Evolutionary conservation across 2,888 invertebrate species (phyloP).

Genomic region (Conchocele bisecta): DNA sequence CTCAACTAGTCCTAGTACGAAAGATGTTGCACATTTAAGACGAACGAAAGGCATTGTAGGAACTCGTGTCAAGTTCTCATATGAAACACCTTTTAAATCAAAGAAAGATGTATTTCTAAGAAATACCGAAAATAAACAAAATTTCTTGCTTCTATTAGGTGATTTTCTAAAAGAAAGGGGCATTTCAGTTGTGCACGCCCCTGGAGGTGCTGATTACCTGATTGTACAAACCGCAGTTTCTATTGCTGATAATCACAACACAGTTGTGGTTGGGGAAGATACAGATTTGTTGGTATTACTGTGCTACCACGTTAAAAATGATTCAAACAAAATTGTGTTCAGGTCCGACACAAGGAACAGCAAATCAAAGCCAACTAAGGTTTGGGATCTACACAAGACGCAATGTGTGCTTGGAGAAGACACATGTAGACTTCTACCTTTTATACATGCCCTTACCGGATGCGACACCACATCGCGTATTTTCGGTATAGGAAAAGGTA

Average conservation of each 20-base stretch:
- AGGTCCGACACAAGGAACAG: not conserved
- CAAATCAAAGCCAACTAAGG: too few species aligned
- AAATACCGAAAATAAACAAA: constrained; percentile 60
- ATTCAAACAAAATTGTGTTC: not conserved
- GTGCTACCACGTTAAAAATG: constrained; percentile 2
- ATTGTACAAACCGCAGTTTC: constrained; percentile 26
- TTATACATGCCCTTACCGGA: constrained; percentile 55
- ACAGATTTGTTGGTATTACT: constrained; percentile 35
- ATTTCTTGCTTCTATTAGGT: constrained; percentile 49
- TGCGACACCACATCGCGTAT: constrained; percentile 59
- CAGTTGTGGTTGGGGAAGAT: constrained; percentile 26
- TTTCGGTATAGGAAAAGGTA: constrained; percentile 42
- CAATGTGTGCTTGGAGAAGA: constrained; percentile 25
- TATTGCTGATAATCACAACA: not conserved
- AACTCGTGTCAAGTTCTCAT: constrained; percentile 42
- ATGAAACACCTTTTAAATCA: constrained; percentile 25
- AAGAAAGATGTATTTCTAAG: constrained; percentile 60
- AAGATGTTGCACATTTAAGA: constrained; percentile 55
- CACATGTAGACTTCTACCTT: constrained; percentile 34
- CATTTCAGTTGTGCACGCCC: constrained; percentile 2
- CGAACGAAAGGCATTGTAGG: constrained; percentile 28
- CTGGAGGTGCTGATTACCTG: constrained; percentile 27
- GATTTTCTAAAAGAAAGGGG: constrained; percentile 23
- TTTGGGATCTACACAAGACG: constrained; percentile 53
- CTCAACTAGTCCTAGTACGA: constrained; percentile 45